Evolutionary conservation across 2,797 vertebrate genomes (phyloP), one percentile per base, ranked within the genome.

Genomic region (Protosalanx chinensis): DNA sequence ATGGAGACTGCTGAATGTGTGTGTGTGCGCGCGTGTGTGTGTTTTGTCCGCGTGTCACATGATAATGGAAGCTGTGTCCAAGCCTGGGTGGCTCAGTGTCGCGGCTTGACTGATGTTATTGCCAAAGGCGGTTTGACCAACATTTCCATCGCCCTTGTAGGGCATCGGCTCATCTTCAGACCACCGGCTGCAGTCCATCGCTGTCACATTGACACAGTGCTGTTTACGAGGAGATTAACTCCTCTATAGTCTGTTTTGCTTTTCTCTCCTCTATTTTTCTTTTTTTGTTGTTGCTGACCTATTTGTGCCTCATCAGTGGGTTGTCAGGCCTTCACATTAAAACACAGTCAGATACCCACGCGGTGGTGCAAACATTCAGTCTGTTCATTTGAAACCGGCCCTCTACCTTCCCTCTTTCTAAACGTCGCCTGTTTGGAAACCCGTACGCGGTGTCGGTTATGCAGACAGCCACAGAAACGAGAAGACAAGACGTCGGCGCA

Each of bases 1-100:
- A 94, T 93, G 92, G 93, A 92, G 91, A 94, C 92, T 91, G 91
- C 84, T 82, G 85, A 86, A 86, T 83, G 74, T 77, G 70, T 73
- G 70, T 78, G 68, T 75, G 59, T 74, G 77, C 70, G 70, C 71
- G 46, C 74, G 68, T 56, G 67, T 70, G 71, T 71, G 70, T 65
- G 53, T 72, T 63, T 29, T 79, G 70, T 77, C 77, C 79, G 69
- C 75, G 76, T 82, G 75, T 77, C 78, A 81, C 73, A 75, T 77
- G 77, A 82, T 87, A 86, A 88, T 88, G 76, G 81, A 87, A 81
- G 85, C 85, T 65, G 78, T 83, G 78, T 80, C 77, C 59, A 60
- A 84, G 81, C 81, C 82, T 66, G 16, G 74, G 81, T 82, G 85
- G 72, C 82, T 87, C 72, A 68, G 90, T 84, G 69, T 86, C 73